phyloP scores from a whole-genome alignment of 2,797 vertebrate genomes.

The Astyanax mexicanus region DNA sequence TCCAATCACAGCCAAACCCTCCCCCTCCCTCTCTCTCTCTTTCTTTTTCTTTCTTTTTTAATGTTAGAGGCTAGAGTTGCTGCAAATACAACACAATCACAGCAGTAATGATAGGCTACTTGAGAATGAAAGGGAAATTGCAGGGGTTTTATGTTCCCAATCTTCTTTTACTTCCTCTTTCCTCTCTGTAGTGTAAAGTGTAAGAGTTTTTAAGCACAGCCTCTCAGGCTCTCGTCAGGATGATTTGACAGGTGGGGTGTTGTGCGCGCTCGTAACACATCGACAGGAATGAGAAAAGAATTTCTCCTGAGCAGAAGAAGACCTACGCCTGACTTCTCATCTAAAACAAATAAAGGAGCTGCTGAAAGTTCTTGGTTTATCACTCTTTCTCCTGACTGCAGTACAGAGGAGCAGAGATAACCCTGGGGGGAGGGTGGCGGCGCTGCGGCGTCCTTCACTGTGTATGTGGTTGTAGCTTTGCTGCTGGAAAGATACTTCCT shows the following conservation, averaged over 20 bases:
- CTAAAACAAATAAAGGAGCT: constrained; percentile 1
- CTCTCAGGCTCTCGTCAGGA: not conserved
- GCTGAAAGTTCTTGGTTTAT: not conserved
- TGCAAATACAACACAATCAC: constrained; percentile 5
- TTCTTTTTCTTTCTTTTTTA: no score
- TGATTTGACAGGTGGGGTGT: not conserved
- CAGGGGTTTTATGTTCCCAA: not conserved
- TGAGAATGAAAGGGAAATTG: constrained; percentile 13
- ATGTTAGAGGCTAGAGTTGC: no score
- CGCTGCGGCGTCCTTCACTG: not conserved
- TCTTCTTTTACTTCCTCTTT: not conserved
- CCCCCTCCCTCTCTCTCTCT: no score
- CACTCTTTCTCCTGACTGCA: not conserved
- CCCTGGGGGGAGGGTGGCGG: not conserved
- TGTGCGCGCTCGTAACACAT: not conserved
- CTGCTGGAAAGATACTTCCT: not conserved
- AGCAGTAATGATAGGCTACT: not conserved
- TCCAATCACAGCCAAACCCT: no score
- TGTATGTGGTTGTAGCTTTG: not conserved
- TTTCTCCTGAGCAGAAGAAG: not conserved
- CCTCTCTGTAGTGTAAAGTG: no score
- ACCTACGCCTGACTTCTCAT: not conserved
- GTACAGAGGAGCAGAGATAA: not conserved
- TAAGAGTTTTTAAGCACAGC: no score
- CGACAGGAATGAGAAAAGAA: not conserved